A percentile compares a stretch with the other conserved stretches of the same genome.
phyloP scores from a whole-genome alignment of 2,888 invertebrate genomes.

The Zelleria hepariella region DNA sequence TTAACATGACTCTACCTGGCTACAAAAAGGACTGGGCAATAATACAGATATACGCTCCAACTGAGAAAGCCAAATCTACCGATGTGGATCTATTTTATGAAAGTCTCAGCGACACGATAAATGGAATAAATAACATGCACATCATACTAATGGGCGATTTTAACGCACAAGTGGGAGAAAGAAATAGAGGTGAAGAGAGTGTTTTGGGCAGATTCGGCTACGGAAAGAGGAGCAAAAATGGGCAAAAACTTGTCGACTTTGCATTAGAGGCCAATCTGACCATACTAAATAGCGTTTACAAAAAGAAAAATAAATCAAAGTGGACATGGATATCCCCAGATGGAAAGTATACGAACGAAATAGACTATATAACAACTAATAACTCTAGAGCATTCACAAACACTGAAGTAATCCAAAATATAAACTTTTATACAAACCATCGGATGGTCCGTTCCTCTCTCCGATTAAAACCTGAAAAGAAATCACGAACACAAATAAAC shows the following conservation, averaged over 20 bases:
- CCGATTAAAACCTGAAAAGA: too few relatives aligned
- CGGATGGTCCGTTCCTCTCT: too few relatives aligned
- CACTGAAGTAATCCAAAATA: not conserved
- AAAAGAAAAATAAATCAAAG: not conserved
- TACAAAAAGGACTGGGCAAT: slow-evolving; percentile 9
- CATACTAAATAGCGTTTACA: not conserved
- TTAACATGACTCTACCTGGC: slow-evolving; percentile 11
- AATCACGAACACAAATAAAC: too few relatives aligned
- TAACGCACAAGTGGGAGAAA: not conserved
- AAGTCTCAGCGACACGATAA: slow-evolving; percentile 1
- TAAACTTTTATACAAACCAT: not conserved
- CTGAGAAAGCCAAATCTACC: slow-evolving; percentile 13
- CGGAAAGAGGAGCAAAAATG: slow-evolving; percentile 3
- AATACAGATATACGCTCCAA: slow-evolving; percentile 16
- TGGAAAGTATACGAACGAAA: not conserved
- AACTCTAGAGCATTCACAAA: not conserved
- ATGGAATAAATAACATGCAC: slow-evolving; percentile 9
- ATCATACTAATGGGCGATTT: slow-evolving; percentile 15
- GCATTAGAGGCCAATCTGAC: not conserved
- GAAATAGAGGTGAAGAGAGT: not conserved
- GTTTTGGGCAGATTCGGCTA: not conserved
- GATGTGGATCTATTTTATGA: slow-evolving; percentile 11
- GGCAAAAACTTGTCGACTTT: not conserved
- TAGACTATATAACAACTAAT: not conserved
- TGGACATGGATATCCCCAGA: not conserved